Conservation (phyloP, 2,797 vertebrate genomes). For the Prunella strophiata region DNA sequence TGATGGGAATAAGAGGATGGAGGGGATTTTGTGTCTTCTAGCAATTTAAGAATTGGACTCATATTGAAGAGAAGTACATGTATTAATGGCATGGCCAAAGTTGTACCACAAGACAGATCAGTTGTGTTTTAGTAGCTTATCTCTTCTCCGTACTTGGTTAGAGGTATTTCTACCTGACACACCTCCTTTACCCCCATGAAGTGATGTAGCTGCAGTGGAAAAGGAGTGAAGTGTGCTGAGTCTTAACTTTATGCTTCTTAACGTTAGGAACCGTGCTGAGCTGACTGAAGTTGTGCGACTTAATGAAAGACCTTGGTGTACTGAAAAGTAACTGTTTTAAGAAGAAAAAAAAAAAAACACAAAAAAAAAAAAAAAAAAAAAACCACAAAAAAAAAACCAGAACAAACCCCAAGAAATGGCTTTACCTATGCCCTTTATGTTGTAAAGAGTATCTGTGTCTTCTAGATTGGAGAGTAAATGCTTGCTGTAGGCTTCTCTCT, state of each 20-base stretch:
- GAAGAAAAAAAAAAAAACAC: background rate
- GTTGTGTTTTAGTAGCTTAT: background rate
- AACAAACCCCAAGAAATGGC: background rate
- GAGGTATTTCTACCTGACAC: background rate
- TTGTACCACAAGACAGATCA: rapidly evolving
- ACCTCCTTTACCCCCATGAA: background rate
- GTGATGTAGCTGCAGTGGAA: background rate
- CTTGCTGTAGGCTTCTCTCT: background rate
- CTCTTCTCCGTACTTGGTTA: background rate
- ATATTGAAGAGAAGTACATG: background rate
- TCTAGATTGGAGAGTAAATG: background rate
- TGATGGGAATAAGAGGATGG: background rate
- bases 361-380: background rate
- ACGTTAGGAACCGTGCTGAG: background rate
- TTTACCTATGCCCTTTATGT: background rate
- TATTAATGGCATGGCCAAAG: background rate
- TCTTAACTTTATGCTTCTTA: background rate
- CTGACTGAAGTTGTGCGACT: background rate
- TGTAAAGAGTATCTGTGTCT: background rate
- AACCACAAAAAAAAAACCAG: no score
- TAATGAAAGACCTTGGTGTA: background rate
- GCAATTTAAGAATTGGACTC: background rate
- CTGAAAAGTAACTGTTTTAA: background rate
- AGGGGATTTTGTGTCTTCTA: background rate
- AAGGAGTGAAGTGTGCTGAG: background rate